Evolutionary conservation across 2,113 vertebrate species (phyloP), one percentile per base, ranked within the genome.

Genomic region (Seriola quinqueradiata): DNA sequence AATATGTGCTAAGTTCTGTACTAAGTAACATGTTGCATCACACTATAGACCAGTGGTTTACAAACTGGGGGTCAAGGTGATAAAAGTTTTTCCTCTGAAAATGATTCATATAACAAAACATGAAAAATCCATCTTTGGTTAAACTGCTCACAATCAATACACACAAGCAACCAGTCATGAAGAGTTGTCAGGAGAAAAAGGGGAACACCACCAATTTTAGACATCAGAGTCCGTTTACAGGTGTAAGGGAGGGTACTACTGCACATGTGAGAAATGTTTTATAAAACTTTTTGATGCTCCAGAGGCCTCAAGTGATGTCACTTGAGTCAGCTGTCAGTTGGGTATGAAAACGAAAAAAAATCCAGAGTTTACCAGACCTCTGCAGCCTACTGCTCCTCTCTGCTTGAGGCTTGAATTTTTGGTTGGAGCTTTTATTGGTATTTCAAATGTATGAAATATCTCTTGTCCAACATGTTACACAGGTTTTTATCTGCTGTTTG

Each of bases 371-470:
- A 50, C 50, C 5, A 52, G 19, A 7, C 19, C 50, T 52, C 50
- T 52, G 48, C 9, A 52, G 50, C 8, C 50, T 19, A 9, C 50
- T 52, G 16, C 44, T 16, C 17, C 21, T 50, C 8, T 54, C 8
- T 54, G 23, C 12, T 28, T 28, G 55, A 28, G 55, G n/a, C 54
- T 23, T 3, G 4, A 23, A n/a, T n/a, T n/a, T 55, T 23, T 25
- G 25, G 25, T 25, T 25, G 3, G 21, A 38, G 19, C 68, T 69
- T 36, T 54, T 69, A 28, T 58, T 76, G 4, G 14, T 28, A 75
- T 60, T 52, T 50, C 23, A 25, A 66, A 57, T 19, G 32, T 64
- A 19, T 50, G 17, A 69, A 72, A 60, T 32, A 75, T 36, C 11
- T 34, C 12, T n/a, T 36, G 14, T 34, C 7, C 14, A 8, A 69